Evolutionary conservation across 1,140 invertebrate species (phyloP).

Genomic region (Drosophila azteca): DNA sequence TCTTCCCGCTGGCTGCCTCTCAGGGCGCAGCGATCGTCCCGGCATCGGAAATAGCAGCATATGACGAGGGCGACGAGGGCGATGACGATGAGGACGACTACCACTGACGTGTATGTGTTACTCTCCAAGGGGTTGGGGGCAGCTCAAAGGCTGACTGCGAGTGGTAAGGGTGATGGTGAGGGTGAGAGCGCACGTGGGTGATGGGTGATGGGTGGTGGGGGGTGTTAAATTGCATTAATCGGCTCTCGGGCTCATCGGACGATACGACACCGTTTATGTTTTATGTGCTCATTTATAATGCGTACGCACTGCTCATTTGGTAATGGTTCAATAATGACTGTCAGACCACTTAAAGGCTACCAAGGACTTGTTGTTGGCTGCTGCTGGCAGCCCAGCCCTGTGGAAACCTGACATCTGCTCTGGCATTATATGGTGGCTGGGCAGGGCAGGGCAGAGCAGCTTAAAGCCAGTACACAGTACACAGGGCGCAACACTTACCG

Average conservation of each 20-base stretch:
- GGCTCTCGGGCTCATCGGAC: constrained; percentile 54
- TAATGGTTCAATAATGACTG: constrained; percentile 77
- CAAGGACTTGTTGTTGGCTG: constrained; percentile 13
- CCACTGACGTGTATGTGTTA: constrained; percentile 31
- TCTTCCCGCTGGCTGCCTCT: no score
- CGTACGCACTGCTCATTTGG: constrained; percentile 72
- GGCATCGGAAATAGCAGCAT: constrained; percentile 66
- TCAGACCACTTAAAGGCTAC: constrained; percentile 60
- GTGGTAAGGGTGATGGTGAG: constrained; percentile 3
- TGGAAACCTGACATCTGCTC: constrained; percentile 67
- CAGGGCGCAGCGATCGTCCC: not conserved
- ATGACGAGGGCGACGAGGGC: constrained; percentile 43
- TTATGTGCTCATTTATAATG: constrained; percentile 81
- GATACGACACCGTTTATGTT: constrained; percentile 76
- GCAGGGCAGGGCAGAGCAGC: no score
- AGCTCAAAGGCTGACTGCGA: no score
- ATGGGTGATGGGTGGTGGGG: constrained; percentile 7
- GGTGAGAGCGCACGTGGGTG: constrained; percentile 23
- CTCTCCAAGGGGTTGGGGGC: not conserved
- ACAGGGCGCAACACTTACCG: constrained; percentile 17
- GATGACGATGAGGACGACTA: not conserved
- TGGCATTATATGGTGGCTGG: no score
- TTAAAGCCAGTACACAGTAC: not conserved
- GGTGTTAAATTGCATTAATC: constrained; percentile 80
- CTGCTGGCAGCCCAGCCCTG: not conserved